A percentile compares a stretch with the other conserved stretches of the same genome.
Conservation (phyloP, 35 echinoderm and acorn worm species). For the Eucidaris tribuloides region DNA sequence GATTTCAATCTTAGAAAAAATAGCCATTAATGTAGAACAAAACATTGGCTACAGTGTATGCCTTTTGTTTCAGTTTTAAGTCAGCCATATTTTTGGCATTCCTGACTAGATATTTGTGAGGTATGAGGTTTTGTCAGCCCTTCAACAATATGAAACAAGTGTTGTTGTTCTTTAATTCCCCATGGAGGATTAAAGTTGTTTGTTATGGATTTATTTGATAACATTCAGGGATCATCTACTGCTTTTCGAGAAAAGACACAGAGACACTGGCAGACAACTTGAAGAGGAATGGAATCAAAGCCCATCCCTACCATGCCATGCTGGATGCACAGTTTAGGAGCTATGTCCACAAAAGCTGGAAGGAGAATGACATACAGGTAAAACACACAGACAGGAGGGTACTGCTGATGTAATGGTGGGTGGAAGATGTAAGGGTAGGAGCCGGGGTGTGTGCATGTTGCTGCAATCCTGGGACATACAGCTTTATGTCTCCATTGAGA, state of each 20-base stretch:
- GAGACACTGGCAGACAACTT: conserved; percentile 62
- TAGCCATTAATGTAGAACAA: no score
- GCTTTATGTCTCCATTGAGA: no score
- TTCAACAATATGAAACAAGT: no score
- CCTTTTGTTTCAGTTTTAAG: no score
- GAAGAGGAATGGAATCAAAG: conserved; percentile 27
- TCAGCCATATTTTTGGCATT: no score
- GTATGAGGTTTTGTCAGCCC: no score
- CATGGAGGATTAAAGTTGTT: neutral
- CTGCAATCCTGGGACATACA: no score
- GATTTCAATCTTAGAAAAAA: no score
- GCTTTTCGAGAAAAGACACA: conserved; percentile 77
- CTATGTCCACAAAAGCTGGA: conserved; percentile 70
- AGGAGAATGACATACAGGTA: conserved; percentile 64
- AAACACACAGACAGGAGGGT: neutral
- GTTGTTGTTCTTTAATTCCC: neutral
- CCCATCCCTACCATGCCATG: conserved; percentile 81
- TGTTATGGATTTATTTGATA: neutral
- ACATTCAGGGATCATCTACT: conserved; percentile 85
- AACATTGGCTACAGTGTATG: no score
- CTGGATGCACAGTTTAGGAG: conserved; percentile 49
- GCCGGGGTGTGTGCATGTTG: neutral
- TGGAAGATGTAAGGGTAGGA: neutral
- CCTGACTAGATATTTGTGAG: no score
- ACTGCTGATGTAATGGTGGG: neutral